Percentiles rank a stretch among this genome's conserved stretches.
Evolutionary conservation across 2,797 vertebrate genomes (phyloP).

Genomic region (Tiaroga cobitis): DNA sequence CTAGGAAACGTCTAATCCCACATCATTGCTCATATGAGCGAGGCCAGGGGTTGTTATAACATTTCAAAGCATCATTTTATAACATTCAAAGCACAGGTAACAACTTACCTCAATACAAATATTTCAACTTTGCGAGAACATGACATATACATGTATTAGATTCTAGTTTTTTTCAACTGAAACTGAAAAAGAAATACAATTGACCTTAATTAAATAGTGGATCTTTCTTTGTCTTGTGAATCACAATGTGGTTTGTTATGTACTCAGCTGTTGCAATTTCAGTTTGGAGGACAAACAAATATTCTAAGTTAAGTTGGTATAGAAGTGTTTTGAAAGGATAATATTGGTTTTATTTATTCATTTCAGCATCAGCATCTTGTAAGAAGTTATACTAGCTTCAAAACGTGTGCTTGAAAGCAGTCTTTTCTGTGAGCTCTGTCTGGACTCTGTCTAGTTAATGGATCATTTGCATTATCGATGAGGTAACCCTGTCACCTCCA

Average conservation of each 20-base stretch:
- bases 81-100: not conserved
- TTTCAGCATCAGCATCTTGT: not conserved
- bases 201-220: not conserved
- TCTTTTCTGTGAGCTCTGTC: constrained; percentile 70
- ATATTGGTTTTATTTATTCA: not conserved
- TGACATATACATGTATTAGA: not conserved
- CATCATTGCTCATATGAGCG: not conserved
- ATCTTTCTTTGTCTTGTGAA: not conserved
- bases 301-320: not conserved
- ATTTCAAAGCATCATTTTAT: not conserved
- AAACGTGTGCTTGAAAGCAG: constrained; percentile 42
- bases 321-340: not conserved
- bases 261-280: not conserved
- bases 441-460: constrained; percentile 85
- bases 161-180: too few relatives aligned
- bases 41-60: not conserved
- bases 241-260: not conserved
- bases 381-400: not conserved
- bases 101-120: too few relatives aligned
- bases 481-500: constrained; percentile 97
- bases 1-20: not conserved
- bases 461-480: constrained; percentile 99
- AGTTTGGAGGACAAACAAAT: not conserved
- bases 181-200: not conserved
- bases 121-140: not conserved